Conservation (phyloP, 2,888 invertebrate genomes). For the Hypomecis punctinalis region DNA sequence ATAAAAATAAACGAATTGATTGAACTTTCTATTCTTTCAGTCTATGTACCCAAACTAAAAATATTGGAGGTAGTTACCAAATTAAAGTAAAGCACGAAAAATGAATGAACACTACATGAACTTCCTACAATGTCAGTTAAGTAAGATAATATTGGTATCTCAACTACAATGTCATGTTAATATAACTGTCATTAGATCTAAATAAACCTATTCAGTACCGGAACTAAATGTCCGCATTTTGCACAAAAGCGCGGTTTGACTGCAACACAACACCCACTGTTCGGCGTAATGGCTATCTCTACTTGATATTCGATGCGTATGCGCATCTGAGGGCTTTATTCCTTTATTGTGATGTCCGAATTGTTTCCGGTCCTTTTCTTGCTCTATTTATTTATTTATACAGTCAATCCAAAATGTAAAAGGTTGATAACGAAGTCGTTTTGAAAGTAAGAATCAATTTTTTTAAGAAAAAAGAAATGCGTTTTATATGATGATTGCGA, state of each 20-base stretch:
- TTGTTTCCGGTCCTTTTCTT: conserved; percentile 58
- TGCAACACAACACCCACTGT: conserved; percentile 71
- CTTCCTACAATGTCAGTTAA: background rate
- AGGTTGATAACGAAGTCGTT: too few relatives aligned
- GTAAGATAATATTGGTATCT: conserved; percentile 17
- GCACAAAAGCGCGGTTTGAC: conserved; percentile 71
- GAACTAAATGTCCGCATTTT: conserved; percentile 68
- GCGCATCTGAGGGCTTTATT: conserved; percentile 56
- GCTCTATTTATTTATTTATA: conserved; percentile 1
- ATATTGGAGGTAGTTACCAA: too few relatives aligned
- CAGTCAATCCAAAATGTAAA: background rate
- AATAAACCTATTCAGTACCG: conserved; percentile 51
- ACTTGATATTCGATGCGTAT: conserved; percentile 62
- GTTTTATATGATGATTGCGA: too few relatives aligned
- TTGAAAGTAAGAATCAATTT: too few relatives aligned
- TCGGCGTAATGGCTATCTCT: conserved; percentile 47
- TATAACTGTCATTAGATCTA: conserved; percentile 32
- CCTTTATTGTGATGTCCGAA: conserved; percentile 49
- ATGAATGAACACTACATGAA: background rate
- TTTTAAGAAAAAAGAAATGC: too few relatives aligned
- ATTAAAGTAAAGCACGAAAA: too few relatives aligned
- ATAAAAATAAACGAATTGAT: too few relatives aligned
- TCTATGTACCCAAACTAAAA: too few relatives aligned
- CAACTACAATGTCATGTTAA: conserved; percentile 26
- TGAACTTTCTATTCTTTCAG: too few relatives aligned